Evolutionary conservation across 2,797 vertebrate genomes (phyloP), one percentile per base, ranked within the genome.

Genomic region (Malacoctenus gilli): DNA sequence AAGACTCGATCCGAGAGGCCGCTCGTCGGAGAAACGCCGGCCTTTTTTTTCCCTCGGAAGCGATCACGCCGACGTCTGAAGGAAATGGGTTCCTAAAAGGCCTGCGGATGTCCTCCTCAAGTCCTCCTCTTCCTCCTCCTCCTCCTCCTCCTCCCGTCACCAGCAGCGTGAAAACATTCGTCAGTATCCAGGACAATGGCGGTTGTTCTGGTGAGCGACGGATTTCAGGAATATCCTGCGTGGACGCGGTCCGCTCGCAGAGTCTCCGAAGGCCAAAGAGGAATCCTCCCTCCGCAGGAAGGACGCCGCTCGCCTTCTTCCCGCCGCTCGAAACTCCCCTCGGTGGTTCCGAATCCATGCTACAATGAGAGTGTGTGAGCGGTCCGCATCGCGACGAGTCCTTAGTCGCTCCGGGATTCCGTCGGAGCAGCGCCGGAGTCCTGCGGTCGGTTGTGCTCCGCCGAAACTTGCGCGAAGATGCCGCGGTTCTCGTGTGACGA

Each of bases 81-180:
- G 75, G 68, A 83, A 80, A 82, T 80, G 72, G 79, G 79, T 83
- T 74, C 55, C 67, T 71, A 56, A 85, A 85, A 87, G 69, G 74
- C 73, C 34, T 0, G 40, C 22, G 38, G 70, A 75, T 60, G 74
- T 69, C 48, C 59, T 60, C 61, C 49, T 50, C 76, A 70, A 83
- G 64, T 75, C 75, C 70, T 58, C 42, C 42, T 28, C 34, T 58
- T 81, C 61, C 66, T 57, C 20, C 28, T 11, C n/a, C n/a, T n/a
- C n/a, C n/a, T n/a, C 25, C 9, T 28, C 9, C 25, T 28, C 9
- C 25, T 70, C 44, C 58, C 52, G 47, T 62, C 55, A 63, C 63
- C 55, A 60, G 59, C 77, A 49, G 39, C 57, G 64, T 68, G 66
- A 81, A 82, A 85, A 89, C 79, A 84, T 83, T 86, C 79, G 62